phyloP scores from a whole-genome alignment of 2,888 invertebrate genomes.

The Eucera pruinosa region DNA sequence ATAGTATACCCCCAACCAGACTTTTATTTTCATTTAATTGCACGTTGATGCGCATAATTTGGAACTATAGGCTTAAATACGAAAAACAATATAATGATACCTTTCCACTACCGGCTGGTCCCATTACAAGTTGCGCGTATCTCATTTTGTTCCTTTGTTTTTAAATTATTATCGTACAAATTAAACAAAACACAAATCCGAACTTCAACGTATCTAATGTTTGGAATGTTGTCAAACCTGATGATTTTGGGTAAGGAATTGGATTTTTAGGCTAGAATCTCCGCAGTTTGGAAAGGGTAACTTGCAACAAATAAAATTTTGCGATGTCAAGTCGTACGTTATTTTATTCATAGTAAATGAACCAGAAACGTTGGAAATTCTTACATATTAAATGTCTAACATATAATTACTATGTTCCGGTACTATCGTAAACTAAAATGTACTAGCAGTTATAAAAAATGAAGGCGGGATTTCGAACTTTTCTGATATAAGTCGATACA shows the following conservation, averaged over 20 bases:
- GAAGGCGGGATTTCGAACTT: too few relatives aligned
- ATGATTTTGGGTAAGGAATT: too few relatives aligned
- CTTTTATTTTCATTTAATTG: constrained; percentile 4
- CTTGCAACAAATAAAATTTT: background rate
- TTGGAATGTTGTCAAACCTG: constrained; percentile 13
- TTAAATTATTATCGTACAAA: constrained; percentile 9
- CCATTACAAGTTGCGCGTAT: constrained; percentile 97
- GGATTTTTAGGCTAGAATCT: constrained; percentile 30
- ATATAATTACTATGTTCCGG: background rate
- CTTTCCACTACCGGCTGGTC: constrained; percentile 99
- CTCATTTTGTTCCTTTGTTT: constrained; percentile 87
- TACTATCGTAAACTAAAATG: too few relatives aligned
- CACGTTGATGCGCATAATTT: background rate
- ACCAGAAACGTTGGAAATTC: background rate
- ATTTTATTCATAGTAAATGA: background rate
- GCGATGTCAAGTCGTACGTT: too few relatives aligned
- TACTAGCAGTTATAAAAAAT: too few relatives aligned
- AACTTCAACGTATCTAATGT: background rate
- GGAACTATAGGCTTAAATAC: background rate
- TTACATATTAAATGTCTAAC: background rate
- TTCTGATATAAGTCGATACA: too few relatives aligned
- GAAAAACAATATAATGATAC: constrained; percentile 86
- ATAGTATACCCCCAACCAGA: too few relatives aligned
- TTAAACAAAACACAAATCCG: constrained; percentile 2
- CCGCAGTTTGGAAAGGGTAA: background rate